phyloP scores from a whole-genome alignment of 2,797 vertebrate genomes.

The Myotis findleyi region DNA sequence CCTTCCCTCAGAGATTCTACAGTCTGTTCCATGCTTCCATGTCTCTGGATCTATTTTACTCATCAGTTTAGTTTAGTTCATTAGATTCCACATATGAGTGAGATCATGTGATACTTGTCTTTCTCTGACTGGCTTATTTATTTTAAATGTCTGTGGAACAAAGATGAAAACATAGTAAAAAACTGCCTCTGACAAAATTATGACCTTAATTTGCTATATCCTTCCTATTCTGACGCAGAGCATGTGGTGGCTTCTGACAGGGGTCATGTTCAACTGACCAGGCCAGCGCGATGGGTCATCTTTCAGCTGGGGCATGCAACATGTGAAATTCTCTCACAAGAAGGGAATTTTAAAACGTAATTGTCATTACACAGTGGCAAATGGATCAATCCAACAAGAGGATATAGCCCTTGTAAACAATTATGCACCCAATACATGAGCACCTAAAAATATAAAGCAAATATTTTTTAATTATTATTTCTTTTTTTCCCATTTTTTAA shows the following conservation, averaged over 20 bases:
- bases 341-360: not conserved
- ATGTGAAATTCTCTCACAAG: not conserved
- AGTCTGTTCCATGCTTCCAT: too few relatives aligned
- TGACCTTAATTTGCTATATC: not conserved
- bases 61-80: too few relatives aligned
- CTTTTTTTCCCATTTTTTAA: slow-evolving; percentile 74
- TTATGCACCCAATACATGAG: not conserved
- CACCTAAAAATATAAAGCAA: not conserved
- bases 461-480: slow-evolving; percentile 89
- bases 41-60: too few relatives aligned
- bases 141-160: not conserved
- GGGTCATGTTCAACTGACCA: too few relatives aligned
- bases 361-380: not conserved
- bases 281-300: too few relatives aligned
- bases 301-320: not conserved
- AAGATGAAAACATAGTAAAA: not conserved
- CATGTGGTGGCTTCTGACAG: not conserved
- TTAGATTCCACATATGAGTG: too few relatives aligned
- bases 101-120: too few relatives aligned
- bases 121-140: too few relatives aligned
- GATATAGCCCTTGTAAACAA: not conserved
- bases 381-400: not conserved
- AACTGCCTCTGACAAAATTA: not conserved
- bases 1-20: too few relatives aligned
- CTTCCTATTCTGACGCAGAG: not conserved